A percentile compares a stretch with the other conserved stretches of the same genome.
Evolutionary conservation across 1,140 invertebrate genomes (phyloP).

Genomic region (Scylla paramamosain): DNA sequence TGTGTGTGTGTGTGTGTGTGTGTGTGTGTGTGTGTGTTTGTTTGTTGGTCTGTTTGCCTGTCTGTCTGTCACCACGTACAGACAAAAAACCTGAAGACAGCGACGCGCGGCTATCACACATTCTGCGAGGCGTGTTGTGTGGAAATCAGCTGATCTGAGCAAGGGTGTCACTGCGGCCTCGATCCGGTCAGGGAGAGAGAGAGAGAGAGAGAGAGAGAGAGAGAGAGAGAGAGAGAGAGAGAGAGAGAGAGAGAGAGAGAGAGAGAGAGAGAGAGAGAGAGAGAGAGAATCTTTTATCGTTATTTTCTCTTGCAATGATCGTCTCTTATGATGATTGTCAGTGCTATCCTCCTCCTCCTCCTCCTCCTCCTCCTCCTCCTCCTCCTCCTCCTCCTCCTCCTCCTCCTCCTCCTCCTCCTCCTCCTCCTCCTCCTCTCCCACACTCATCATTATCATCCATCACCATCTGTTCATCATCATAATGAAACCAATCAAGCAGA

Average conservation of each 20-base stretch:
- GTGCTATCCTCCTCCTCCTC: background rate
- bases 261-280: constrained; percentile 3
- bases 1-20: background rate
- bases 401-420: too few species aligned
- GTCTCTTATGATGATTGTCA: background rate
- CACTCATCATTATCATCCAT: background rate
- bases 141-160: background rate
- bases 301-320: background rate
- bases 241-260: background rate
- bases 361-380: too few species aligned
- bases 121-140: background rate
- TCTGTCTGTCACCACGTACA: background rate
- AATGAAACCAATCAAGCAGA: constrained; percentile 13
- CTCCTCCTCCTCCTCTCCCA: too few species aligned
- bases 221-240: constrained; percentile 17
- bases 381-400: too few species aligned
- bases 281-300: background rate
- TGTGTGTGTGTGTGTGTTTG: background rate
- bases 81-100: background rate
- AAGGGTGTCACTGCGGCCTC: too few species aligned
- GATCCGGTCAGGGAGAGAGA: background rate
- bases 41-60: background rate
- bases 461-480: constrained; percentile 12
- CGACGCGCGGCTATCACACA: background rate
- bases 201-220: constrained; percentile 33